Conservation (phyloP, 92 coral and sea anemone species). For the Palythoa grandiflora region DNA sequence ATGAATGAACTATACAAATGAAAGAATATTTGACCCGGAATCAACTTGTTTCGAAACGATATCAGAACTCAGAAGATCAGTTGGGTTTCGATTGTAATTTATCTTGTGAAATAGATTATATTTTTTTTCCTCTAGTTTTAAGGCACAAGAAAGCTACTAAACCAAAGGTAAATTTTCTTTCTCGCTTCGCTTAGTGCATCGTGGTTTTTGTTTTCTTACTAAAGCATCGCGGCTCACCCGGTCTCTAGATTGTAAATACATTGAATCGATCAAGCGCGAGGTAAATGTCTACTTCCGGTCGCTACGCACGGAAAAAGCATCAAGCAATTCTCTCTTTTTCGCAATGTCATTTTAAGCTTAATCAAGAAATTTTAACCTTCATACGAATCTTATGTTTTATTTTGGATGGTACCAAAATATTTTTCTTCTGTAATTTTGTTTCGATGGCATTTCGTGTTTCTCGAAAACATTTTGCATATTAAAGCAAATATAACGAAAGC, state of each 20-base stretch:
- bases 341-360: neutral
- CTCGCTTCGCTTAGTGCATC: neutral
- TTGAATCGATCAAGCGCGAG: neutral
- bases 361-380: neutral
- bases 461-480: neutral
- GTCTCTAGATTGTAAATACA: conserved; percentile 8
- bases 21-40: neutral
- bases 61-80: no score
- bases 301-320: conserved; percentile 27
- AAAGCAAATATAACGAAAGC: neutral
- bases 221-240: neutral
- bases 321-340: conserved; percentile 7
- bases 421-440: neutral
- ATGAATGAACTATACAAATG: neutral
- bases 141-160: neutral
- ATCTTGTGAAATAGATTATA: neutral
- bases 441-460: neutral
- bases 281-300: conserved; percentile 21
- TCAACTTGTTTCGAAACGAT: neutral
- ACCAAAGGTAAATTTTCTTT: neutral
- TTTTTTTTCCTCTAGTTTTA: neutral
- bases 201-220: neutral
- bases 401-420: neutral
- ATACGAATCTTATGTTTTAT: neutral
- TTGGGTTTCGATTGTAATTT: neutral